Evolutionary conservation across 2,113 vertebrate genomes (phyloP), one percentile per base, ranked within the genome.

Genomic region (Pterocles burchelli): DNA sequence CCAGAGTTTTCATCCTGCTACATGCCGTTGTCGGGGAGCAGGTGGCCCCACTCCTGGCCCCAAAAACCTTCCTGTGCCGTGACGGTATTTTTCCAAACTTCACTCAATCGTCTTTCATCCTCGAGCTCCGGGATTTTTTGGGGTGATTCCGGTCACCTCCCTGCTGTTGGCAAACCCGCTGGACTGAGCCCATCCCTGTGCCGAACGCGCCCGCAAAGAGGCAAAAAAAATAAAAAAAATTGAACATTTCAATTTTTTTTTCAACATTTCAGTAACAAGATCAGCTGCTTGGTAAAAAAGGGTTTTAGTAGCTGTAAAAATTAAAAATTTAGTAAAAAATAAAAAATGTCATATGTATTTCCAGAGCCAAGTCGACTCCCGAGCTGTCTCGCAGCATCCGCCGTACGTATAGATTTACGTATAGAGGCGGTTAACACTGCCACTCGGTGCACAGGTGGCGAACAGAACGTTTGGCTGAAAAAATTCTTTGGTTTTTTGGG

Each of bases 351-450:
- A n/a, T n/a, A n/a, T 6, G 5, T 28, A 11, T 15, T 38, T 52
- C 22, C 57, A 41, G 89, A 52, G 61, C 18, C 11, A 31, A 26
- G 9, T 13, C 7, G 12, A 2, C 19, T 63, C 55, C n/a, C 28
- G 4, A 31, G 57, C 26, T 38, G 65, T 36, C 58, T 26, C 6
- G 29, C 58, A 49, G 71, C 48, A 12, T 9, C 31, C 7, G 8
- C 45, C 3, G 12, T 1, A 6, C 0, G 36, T 2, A 16, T 2
- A 24, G 79, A 19, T 78, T 7, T 43, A 72, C 52, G 8, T 16
- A 17, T 1, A 7, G 8, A 4, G 51, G 11, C 63, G 10, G 55
- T 9, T 9, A 17, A 17, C 13, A 20, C 65, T 10, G 2, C 26
- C 3, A 24, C 9, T 55, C 43, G 17, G 73, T 43, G 0, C 45